Evolutionary conservation across 2,113 vertebrate genomes (phyloP), one percentile per base, ranked within the genome.

Genomic region (Micronisus gabar): DNA sequence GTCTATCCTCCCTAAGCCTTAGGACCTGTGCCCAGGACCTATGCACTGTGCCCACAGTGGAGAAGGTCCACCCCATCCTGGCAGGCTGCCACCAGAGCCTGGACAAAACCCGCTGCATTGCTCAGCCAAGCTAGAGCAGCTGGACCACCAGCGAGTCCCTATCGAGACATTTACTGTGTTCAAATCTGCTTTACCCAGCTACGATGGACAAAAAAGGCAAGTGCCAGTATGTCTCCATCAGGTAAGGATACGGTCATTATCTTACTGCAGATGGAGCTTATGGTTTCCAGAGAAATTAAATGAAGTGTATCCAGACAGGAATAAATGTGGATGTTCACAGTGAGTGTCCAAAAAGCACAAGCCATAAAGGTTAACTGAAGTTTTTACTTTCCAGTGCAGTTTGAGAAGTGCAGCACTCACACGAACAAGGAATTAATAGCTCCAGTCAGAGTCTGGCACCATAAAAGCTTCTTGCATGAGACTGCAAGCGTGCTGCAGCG

Each of bases 191-290:
- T 21, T 7, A 16, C 45, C 23, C 66, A 56, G 48, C 63, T 18
- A 7, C 0, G 13, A 36, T 1, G 43, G 55, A 29, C n/a, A 23
- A 34, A 36, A 65, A 29, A 9, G 75, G 30, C 2, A 9, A 38
- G 43, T 13, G 32, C 29, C 18, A 10, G 62, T 2, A 25, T 0
- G 1, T 11, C 43, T 8, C 48, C n/a, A 5, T 6, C 48, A 19
- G 45, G 45, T 0, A 18, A 48, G 59, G 52, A 52, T 4, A 18
- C 0, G 34, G 48, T 8, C 26, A 6, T 26, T 15, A 2, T 6
- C 30, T 29, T 3, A 9, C 67, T 41, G 43, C 61, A 34, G 36
- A 56, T 5, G 38, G 56, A 84, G 62, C 50, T 75, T 14, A 45
- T 3, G 16, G 61, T 5, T 68, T 45, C 36, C 41, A 84, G 48